These are phyloP conservation scores for Lepidurus couesii DNA, from an alignment of 1,140 invertebrate species.

Conservation along the genomic window DNA sequence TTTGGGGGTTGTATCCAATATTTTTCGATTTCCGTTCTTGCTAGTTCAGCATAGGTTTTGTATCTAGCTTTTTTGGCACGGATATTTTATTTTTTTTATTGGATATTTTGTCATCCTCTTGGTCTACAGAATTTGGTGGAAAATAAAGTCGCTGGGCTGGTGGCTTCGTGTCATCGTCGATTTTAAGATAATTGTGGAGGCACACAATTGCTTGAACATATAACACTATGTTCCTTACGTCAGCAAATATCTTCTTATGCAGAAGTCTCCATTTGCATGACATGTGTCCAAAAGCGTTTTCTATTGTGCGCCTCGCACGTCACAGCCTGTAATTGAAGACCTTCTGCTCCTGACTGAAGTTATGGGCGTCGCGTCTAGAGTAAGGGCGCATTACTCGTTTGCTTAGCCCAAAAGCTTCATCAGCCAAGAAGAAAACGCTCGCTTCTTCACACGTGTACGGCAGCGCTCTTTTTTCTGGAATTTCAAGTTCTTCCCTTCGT, in stretches of 20 bases:
- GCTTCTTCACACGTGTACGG: background rate
- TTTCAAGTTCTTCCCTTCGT: background rate
- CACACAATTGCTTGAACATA: background rate
- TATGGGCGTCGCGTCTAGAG: slow-evolving; percentile 29
- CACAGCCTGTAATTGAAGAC: slow-evolving; percentile 41
- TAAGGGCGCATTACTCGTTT: slow-evolving; percentile 39
- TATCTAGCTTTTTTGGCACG: background rate
- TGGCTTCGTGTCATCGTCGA: background rate
- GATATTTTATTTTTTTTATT: no score
- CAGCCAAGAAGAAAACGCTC: slow-evolving; percentile 37
- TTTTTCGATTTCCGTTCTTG: background rate
- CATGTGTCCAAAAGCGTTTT: slow-evolving; percentile 42
- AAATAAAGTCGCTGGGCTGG: background rate
- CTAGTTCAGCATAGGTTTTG: background rate
- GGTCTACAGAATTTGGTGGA: background rate
- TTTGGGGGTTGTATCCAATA: no score
- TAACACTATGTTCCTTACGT: background rate
- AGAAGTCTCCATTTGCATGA: slow-evolving; percentile 36
- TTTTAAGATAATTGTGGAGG: slow-evolving; percentile 18
- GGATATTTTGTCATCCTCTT: background rate
- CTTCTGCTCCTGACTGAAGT: slow-evolving; percentile 35
- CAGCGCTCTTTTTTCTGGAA: slow-evolving; percentile 21
- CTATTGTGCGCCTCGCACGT: slow-evolving; percentile 39
- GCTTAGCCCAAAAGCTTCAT: slow-evolving; percentile 40
- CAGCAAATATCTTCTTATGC: slow-evolving; percentile 34